Base-by-base conservation (phyloP, 2,888 invertebrate genomes). In the Cataglyphis cursor region DNA sequence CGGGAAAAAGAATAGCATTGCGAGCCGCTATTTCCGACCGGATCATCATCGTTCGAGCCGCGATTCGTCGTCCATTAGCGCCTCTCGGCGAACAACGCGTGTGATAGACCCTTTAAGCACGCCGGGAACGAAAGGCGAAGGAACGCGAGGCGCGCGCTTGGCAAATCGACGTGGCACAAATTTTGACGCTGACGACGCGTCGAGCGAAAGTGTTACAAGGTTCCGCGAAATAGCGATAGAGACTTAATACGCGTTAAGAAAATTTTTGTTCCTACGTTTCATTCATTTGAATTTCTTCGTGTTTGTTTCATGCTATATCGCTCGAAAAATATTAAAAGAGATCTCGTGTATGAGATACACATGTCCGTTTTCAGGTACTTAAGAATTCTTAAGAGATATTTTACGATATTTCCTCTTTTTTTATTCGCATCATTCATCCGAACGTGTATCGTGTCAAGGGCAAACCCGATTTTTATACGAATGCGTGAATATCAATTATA, bases 141-240 rank as follows among this genome's bases (percentile, higher is more conserved):
- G 51, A 51, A 61, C 64, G 59, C 64, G 64, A 76, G 12, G 8
- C 48, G 81, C 57, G 81, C 65, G 73, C 24, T 85, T 83, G 83
- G 74, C 85, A 76, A 70, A 80, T 51, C 76, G 54, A 48, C 85
- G 76, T 84, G 89, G 90, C 90, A 90, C 87, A 87, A 85, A 89
- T 89, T 89, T 90, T 68, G 66, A 84, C 18, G 84, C 57, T 90
- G 83, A 88, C 90, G 86, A 82, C 82, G 83, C 76, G 82, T 80
- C 85, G 74, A 38, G 38, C 68, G 66, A 83, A 90, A 90, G 68
- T 90, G 89, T 89, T 89, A 89, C 89, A 90, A 89, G 90, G 89
- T 85, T 81, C 65, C 75, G 48, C 48, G 75, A 66, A 66, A 66
- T 75, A 73, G 64, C 82, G 82, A 89, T 89, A 76, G 62, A 87